Evolutionary conservation across 2,113 vertebrate genomes (phyloP), one percentile per base, ranked within the genome.

Genomic region (Etheostoma cragini): DNA sequence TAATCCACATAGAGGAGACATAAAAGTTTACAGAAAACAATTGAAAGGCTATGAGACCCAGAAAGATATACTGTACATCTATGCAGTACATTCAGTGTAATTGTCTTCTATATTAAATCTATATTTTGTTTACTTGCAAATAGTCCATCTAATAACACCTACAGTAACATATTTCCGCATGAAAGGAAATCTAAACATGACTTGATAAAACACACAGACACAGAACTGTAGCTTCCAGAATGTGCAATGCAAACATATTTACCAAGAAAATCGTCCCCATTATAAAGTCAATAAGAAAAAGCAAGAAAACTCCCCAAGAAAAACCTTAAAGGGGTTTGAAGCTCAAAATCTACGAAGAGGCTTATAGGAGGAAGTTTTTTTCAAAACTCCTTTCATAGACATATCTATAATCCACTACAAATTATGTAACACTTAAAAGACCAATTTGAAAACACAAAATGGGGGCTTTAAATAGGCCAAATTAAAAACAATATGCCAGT

Each of bases 331-430:
- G 24, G 69, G 50, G 42, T 53, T 72, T 64, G 63, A 82, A 54
- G 54, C 82, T 86, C 70, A 78, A 56, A 73, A 79, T 81, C 79
- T 71, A 22, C 42, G 76, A 82, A 82, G 47, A 71, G 58, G 54
- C 67, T 84, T 60, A 72, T 12, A 53, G 26, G 22, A 19, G 13
- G 6, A 26, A 0, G 2, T 84, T 81, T 82, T 76, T 26, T 74
- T 69, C 21, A 16, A 80, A 83, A 50, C 2, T 19, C 26, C 49
- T 46, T 12, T 76, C 21, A 53, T 49, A 70, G 30, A 81, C 84
- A 76, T 61, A 85, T 62, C 26, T 60, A 60, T 79, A 81, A 76
- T 81, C 61, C 61, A 33, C 65, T n/a, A 17, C 11, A 72, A 77
- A 71, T 85, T 76, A 62, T 15, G 26, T 50, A 58, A 77, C 62